Conservation (phyloP, 2,113 vertebrate genomes). For the Albula goreensis region DNA sequence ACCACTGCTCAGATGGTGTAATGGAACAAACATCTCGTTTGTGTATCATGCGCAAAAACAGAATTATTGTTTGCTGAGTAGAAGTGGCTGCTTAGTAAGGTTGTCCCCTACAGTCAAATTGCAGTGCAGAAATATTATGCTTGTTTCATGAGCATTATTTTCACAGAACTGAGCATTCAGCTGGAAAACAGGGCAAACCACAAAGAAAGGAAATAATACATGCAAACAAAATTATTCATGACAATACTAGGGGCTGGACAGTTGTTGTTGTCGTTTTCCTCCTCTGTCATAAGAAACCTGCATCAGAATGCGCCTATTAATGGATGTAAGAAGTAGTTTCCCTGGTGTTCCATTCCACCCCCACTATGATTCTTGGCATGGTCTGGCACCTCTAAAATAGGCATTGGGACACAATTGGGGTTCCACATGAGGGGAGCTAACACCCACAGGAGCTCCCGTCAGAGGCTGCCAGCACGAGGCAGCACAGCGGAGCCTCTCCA, state of each 20-base stretch:
- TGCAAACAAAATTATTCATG: background rate
- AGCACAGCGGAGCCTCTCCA: background rate
- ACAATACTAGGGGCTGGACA: background rate
- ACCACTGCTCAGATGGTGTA: background rate
- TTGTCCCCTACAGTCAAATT: background rate
- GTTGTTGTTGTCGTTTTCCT: background rate
- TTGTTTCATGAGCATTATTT: background rate
- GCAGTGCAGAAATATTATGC: background rate
- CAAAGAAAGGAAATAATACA: background rate
- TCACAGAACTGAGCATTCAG: background rate
- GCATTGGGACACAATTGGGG: background rate
- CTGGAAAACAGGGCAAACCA: background rate
- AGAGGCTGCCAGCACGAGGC: background rate
- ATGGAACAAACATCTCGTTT: constrained; percentile 1
- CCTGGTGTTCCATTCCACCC: background rate
- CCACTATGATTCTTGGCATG: background rate
- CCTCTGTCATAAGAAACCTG: background rate
- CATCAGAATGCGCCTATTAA: background rate
- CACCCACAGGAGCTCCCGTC: background rate
- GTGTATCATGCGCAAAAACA: background rate
- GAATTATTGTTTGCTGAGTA: background rate
- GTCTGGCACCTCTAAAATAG: background rate
- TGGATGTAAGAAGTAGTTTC: background rate
- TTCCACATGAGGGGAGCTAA: background rate
- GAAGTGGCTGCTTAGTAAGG: background rate